These are phyloP conservation scores for Mesorhabditis belari DNA, from an alignment of 2,888 invertebrate genomes.

Conservation along the genomic window DNA sequence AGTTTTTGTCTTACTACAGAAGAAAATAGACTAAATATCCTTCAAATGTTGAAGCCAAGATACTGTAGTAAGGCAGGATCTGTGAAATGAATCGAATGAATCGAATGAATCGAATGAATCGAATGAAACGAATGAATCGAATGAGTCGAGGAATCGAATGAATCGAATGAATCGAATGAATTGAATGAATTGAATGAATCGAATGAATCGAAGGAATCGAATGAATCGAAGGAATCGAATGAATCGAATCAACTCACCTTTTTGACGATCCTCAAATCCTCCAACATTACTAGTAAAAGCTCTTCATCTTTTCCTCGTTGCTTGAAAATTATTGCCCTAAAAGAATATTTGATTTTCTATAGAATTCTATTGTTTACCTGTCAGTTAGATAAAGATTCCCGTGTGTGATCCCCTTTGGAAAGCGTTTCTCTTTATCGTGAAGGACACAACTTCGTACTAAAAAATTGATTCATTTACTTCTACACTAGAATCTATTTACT, in stretches of 20 bases:
- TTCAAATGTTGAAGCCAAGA: constrained; percentile 13
- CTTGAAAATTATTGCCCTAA: constrained; percentile 36
- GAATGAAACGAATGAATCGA: too few species aligned
- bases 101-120: too few species aligned
- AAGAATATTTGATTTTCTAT: constrained; percentile 2
- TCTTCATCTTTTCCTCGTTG: constrained; percentile 12
- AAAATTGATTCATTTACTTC: too few species aligned
- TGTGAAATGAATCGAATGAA: background rate
- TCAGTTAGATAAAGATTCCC: constrained; percentile 41
- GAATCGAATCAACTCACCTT: constrained; percentile 20
- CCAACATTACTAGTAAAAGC: constrained; percentile 33
- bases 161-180: too few species aligned
- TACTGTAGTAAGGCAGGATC: background rate
- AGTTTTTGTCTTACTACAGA: constrained; percentile 1
- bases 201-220: too few species aligned
- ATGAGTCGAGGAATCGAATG: too few species aligned
- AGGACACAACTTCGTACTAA: constrained; percentile 44
- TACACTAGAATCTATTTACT: background rate
- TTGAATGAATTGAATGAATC: too few species aligned
- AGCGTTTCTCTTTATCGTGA: constrained; percentile 36
- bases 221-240: background rate
- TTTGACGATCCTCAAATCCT: constrained; percentile 27
- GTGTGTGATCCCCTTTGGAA: constrained; percentile 33
- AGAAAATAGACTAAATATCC: too few species aligned
- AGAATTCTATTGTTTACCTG: constrained; percentile 7